phyloP scores from a whole-genome alignment of 2,888 invertebrate species.

The Allophyes oxyacanthae region DNA sequence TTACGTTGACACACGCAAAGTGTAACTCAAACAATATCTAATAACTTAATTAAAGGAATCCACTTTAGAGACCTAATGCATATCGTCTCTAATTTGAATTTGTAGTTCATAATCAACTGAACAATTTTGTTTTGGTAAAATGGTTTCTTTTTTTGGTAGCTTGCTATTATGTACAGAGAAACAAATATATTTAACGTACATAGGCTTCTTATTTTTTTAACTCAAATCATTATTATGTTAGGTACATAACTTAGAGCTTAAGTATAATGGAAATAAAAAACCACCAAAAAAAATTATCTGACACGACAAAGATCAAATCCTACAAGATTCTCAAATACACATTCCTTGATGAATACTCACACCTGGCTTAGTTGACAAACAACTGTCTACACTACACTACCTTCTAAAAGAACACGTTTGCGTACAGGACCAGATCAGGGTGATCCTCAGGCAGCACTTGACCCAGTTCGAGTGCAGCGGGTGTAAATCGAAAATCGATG shows the following conservation, averaged over 20 bases:
- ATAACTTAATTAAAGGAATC: constrained; percentile 58
- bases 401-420: constrained; percentile 25
- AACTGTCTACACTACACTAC: background rate
- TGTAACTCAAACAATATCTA: constrained; percentile 58
- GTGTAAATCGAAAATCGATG: constrained; percentile 88
- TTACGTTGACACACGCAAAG: constrained; percentile 66
- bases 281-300: too few species aligned
- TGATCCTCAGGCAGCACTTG: constrained; percentile 81
- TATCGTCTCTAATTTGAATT: constrained; percentile 44
- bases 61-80: constrained; percentile 30
- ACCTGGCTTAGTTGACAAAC: too few species aligned
- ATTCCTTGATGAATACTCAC: too few species aligned
- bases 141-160: too few species aligned
- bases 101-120: constrained; percentile 22
- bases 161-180: constrained; percentile 10
- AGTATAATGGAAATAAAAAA: too few species aligned
- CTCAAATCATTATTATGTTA: too few species aligned
- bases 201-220: background rate
- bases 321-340: too few species aligned
- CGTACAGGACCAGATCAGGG: constrained; percentile 52
- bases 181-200: too few species aligned
- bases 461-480: constrained; percentile 81
- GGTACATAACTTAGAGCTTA: too few species aligned
- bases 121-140: constrained; percentile 31
- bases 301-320: background rate